Conservation (phyloP, 1,140 invertebrate genomes). For the Oncopeltus fasciatus region DNA sequence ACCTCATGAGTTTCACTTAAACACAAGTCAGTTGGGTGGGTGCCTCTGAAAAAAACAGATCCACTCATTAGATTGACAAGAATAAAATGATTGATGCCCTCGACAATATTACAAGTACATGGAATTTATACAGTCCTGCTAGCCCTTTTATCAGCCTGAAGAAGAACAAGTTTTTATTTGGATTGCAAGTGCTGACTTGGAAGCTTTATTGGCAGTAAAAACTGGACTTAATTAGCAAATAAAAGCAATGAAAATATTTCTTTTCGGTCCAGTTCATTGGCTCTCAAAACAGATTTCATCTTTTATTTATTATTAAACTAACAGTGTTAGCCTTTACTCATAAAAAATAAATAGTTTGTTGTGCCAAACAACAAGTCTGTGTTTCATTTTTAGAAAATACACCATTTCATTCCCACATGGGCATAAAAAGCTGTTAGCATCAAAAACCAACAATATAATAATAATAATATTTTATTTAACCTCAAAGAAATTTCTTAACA, state of each 20-base stretch:
- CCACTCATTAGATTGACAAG: constrained; percentile 17
- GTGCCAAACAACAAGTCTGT: no score
- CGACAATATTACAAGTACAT: not conserved
- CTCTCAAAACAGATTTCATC: constrained; percentile 4
- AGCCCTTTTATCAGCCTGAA: not conserved
- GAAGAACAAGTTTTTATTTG: not conserved
- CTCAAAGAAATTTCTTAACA: no score
- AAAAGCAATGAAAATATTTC: not conserved
- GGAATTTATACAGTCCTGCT: not conserved
- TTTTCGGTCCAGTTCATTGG: constrained; percentile 4
- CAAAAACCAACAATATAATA: no score
- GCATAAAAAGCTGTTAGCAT: no score
- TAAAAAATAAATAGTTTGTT: no score
- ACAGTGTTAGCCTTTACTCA: no score
- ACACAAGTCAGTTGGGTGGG: constrained; percentile 7
- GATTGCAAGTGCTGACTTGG: constrained; percentile 7
- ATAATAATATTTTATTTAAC: no score
- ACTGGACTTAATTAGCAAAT: not conserved
- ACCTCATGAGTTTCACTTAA: constrained; percentile 11
- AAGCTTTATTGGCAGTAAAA: not conserved
- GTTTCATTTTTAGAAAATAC: no score
- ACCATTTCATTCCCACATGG: no score
- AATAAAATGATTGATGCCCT: constrained; percentile 13
- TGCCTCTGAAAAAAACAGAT: constrained; percentile 19
- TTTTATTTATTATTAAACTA: no score